Evolutionary conservation across 2,888 invertebrate species (phyloP), one percentile per base, ranked within the genome.

Genomic region (Pandemis heparana): DNA sequence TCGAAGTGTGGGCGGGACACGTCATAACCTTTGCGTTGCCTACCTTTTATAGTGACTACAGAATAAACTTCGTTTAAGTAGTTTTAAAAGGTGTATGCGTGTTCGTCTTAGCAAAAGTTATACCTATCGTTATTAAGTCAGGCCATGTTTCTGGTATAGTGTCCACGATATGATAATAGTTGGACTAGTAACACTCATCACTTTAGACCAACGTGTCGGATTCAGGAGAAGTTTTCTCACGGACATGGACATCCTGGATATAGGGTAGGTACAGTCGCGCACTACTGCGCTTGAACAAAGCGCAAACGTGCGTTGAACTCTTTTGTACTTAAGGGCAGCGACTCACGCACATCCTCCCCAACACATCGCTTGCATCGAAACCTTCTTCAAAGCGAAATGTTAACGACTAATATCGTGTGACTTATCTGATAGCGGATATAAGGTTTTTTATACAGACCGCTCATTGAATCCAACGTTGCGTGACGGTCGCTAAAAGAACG

Each of bases 251-350:
- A 80, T 83, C 86, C 87, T 85, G 86, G 81, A 82, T 81, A 80
- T 84, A 84, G 81, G 79, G 83, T 84, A 66, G 59, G 61, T 75
- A 85, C 80, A 82, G 89, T 83, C 87, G 86, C 89, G 89, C 89
- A 83, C 82, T 85, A 89, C 81, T 85, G 89, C 82, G 77, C 85
- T 80, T 83, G 84, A 85, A 91, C 89, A 92, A 90, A 89, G 88
- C 88, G 79, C 81, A 81, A 79, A 85, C 89, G 93, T 90, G 92
- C 94, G 93, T 94, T 94, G 94, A 94, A 94, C 93, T 94, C 94
- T 94, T 94, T 94, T 92, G 84, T 90, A 74, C 74, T 60, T 65
- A 93, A 90, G 92, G 92, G 91, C 88, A 86, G 80, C 78, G 85
- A 88, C 89, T 86, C 88, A 87, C 87, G 86, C 87, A 85, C 87